Percentiles rank a stretch among this genome's conserved stretches.
phyloP scores from a whole-genome alignment of 1,140 invertebrate species.

The Spodoptera frugiperda region DNA sequence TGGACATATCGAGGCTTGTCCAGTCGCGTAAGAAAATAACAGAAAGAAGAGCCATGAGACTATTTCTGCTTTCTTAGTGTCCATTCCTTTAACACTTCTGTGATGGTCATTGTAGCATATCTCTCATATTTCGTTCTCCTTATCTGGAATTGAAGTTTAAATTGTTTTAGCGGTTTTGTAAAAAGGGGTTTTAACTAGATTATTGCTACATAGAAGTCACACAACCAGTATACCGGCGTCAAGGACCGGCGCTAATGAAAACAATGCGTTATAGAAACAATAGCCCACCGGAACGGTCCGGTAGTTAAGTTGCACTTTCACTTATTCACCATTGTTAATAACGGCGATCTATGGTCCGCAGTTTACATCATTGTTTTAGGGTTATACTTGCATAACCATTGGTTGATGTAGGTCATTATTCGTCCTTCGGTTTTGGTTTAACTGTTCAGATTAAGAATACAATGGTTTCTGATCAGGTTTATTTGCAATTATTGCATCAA shows the following conservation, averaged over 20 bases:
- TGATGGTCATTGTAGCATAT: slow-evolving; percentile 77
- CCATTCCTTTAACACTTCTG: slow-evolving; percentile 70
- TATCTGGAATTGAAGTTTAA: slow-evolving; percentile 19
- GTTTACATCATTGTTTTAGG: slow-evolving; percentile 62
- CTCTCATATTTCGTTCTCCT: slow-evolving; percentile 19
- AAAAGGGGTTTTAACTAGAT: not conserved
- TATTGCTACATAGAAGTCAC: slow-evolving; percentile 24
- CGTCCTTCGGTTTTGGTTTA: slow-evolving; percentile 8
- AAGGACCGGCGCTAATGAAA: slow-evolving; percentile 73
- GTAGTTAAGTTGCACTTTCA: slow-evolving; percentile 76
- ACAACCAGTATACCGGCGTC: slow-evolving; percentile 64
- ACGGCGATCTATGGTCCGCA: slow-evolving; percentile 66
- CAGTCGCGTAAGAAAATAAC: slow-evolving; percentile 51
- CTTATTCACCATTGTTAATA: slow-evolving; percentile 74
- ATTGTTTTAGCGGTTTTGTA: too few species aligned
- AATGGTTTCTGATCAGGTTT: not conserved
- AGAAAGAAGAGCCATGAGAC: slow-evolving; percentile 68
- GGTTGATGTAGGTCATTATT: slow-evolving; percentile 39
- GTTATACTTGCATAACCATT: slow-evolving; percentile 59
- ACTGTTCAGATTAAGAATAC: not conserved
- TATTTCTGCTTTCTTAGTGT: slow-evolving; percentile 64
- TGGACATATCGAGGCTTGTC: slow-evolving; percentile 85
- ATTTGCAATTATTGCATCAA: slow-evolving; percentile 1
- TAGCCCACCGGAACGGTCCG: slow-evolving; percentile 66
- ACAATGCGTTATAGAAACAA: slow-evolving; percentile 79